Percentiles rank a stretch among this genome's conserved stretches.
These are phyloP conservation scores for Acanthis flammea DNA, from an alignment of 2,797 vertebrate genomes.

Conservation along the genomic window DNA sequence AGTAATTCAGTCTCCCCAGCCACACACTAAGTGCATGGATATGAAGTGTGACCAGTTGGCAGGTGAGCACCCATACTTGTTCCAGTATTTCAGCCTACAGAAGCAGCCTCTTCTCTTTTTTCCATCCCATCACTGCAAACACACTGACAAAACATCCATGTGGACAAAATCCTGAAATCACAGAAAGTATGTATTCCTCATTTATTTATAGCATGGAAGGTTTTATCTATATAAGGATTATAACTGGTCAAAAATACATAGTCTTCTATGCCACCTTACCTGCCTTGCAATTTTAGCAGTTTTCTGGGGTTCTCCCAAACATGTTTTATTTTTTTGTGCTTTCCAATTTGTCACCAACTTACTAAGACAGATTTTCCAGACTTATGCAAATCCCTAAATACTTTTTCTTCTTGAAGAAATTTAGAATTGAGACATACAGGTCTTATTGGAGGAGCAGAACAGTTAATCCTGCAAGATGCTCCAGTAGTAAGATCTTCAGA, in stretches of 20 bases:
- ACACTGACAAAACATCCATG: not conserved
- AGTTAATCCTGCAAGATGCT: not conserved
- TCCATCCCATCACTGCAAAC: rapidly evolving
- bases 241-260: not conserved
- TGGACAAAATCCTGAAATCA: not conserved
- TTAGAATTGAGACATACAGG: not conserved
- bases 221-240: not conserved
- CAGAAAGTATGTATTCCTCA: not conserved
- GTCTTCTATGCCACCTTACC: not conserved
- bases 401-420: not conserved
- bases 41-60: not conserved
- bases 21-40: rapidly evolving
- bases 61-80: not conserved
- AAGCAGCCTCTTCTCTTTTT: not conserved
- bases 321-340: not conserved
- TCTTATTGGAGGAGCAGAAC: not conserved
- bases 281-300: not conserved
- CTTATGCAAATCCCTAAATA: not conserved
- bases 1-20: not conserved
- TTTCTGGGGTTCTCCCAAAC: not conserved
- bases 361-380: not conserved
- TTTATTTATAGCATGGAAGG: not conserved
- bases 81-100: not conserved
- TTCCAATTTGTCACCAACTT: not conserved
- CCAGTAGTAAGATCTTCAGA: not conserved